A percentile compares a stretch with the other conserved stretches of the same genome.
These are phyloP conservation scores for Nemotelus nigrinus DNA, from an alignment of 2,888 invertebrate species.

Conservation along the genomic window DNA sequence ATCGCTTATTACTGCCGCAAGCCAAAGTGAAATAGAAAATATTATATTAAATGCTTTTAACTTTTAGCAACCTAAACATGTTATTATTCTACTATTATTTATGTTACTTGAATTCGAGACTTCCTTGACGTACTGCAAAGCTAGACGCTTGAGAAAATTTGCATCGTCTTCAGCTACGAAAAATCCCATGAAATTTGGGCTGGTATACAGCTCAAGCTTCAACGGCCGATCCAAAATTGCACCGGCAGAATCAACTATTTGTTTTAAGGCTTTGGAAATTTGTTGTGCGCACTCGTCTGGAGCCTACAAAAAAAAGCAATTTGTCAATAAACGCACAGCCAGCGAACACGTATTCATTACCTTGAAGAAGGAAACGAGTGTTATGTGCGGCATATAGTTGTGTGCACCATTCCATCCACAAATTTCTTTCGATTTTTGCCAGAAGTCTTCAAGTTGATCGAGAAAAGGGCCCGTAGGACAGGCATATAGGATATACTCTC, in stretches of 20 bases:
- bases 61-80: not conserved
- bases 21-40: constrained; percentile 33
- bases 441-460: constrained; percentile 76
- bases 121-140: constrained; percentile 83
- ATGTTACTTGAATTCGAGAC: constrained; percentile 75
- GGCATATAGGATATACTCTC: constrained; percentile 88
- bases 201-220: constrained; percentile 83
- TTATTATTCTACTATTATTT: constrained; percentile 10
- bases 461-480: constrained; percentile 83
- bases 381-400: constrained; percentile 90
- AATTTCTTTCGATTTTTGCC: constrained; percentile 77
- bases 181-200: constrained; percentile 90
- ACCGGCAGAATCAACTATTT: constrained; percentile 77
- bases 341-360: constrained; percentile 64
- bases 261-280: constrained; percentile 76
- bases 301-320: constrained; percentile 67
- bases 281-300: constrained; percentile 78
- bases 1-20: constrained; percentile 66
- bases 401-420: constrained; percentile 92
- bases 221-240: constrained; percentile 73
- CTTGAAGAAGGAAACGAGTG: constrained; percentile 88
- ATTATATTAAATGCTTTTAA: not conserved
- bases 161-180: constrained; percentile 87
- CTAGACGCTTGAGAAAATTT: constrained; percentile 80
- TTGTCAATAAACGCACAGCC: not conserved